These are phyloP conservation scores for Microctenopoma stevenorrisi DNA, from an alignment of 2,797 vertebrate species.

Conservation along the genomic window DNA sequence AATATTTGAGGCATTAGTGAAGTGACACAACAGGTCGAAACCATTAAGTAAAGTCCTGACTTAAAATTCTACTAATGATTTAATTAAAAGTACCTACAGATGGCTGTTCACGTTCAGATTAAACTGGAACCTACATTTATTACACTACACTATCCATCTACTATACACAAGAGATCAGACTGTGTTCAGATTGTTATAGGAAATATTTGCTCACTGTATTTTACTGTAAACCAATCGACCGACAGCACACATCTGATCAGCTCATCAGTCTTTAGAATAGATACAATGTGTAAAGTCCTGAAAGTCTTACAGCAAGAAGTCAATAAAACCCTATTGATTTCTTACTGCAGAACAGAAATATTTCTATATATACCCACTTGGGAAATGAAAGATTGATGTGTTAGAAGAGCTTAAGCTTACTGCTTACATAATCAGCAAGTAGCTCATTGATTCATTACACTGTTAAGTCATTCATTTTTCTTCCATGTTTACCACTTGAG, in stretches of 20 bases:
- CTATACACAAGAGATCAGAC: neutral
- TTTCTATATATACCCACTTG: conserved; percentile 35
- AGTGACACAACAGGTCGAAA: neutral
- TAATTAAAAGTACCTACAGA: neutral
- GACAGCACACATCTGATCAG: neutral
- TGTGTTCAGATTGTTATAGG: neutral
- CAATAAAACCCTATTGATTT: conserved; percentile 39
- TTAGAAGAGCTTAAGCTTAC: conserved; percentile 51
- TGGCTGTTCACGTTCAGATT: neutral
- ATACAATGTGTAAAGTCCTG: conserved; percentile 5
- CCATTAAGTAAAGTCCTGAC: neutral
- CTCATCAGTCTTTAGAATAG: no score
- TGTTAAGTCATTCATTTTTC: conserved; percentile 15
- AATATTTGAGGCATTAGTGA: neutral
- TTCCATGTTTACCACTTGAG: neutral
- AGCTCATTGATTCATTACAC: conserved; percentile 22
- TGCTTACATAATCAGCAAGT: conserved; percentile 38
- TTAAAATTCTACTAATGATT: neutral
- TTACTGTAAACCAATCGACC: neutral
- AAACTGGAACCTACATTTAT: no score
- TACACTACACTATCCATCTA: neutral
- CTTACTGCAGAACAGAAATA: conserved; percentile 4
- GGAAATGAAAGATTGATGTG: conserved; percentile 50
- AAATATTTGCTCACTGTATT: neutral
- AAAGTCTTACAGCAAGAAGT: conserved; percentile 16